These are phyloP conservation scores for Chalcis sispes DNA, from an alignment of 2,888 invertebrate genomes.

Conservation along the genomic window DNA sequence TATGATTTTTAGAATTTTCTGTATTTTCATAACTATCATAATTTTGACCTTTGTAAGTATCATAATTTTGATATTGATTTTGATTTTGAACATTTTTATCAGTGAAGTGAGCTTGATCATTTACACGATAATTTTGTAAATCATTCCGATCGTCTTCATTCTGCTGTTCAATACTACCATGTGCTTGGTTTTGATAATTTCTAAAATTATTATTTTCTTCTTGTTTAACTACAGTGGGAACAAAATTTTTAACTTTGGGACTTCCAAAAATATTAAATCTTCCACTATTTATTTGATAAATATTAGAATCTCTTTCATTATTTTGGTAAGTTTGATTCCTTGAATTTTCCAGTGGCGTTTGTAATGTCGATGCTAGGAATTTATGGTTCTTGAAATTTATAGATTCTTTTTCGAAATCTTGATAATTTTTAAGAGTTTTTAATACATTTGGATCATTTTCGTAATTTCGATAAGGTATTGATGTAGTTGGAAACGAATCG, in stretches of 20 bases:
- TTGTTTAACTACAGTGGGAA: too few species aligned
- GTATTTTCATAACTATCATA: background rate
- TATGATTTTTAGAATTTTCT: background rate
- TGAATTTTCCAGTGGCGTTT: background rate
- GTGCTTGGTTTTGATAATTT: background rate
- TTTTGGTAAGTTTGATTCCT: background rate
- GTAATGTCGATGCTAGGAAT: too few species aligned
- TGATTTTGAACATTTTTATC: conserved; percentile 17
- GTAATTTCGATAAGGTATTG: conserved; percentile 16
- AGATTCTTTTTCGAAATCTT: background rate
- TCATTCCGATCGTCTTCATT: background rate
- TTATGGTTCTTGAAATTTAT: background rate
- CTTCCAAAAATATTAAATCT: background rate
- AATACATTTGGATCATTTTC: too few species aligned
- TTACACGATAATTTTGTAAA: conserved; percentile 17
- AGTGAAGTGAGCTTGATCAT: conserved; percentile 41
- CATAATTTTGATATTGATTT: conserved; percentile 15
- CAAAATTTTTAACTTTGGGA: too few species aligned
- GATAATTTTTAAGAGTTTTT: conserved; percentile 5
- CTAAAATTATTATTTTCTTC: background rate
- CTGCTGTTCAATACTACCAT: background rate
- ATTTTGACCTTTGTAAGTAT: background rate
- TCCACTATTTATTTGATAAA: background rate
- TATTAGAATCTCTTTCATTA: background rate
- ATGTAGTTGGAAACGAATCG: background rate